Conservation (phyloP, 2,888 invertebrate genomes). For the Lissonota sp. region DNA sequence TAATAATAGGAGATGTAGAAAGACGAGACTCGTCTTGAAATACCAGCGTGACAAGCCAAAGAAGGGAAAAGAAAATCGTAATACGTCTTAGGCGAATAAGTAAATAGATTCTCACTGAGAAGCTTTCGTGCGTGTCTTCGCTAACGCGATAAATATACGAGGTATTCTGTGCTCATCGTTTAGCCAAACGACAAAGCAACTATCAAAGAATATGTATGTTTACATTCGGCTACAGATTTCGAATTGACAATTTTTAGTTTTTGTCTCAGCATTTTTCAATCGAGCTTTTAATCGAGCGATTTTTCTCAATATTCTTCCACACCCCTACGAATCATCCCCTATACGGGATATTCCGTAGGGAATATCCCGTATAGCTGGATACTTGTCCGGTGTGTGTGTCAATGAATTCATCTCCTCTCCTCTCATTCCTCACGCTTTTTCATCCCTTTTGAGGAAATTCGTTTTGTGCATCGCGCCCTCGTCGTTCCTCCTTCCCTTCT, state of each 20-base stretch:
- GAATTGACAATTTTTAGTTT: not conserved
- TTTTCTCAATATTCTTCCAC: no score
- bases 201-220: not conserved
- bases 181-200: not conserved
- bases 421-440: no score
- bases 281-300: no score
- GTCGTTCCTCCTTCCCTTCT: no score
- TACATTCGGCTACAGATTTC: not conserved
- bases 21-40: slow-evolving; percentile 28
- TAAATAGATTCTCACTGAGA: slow-evolving; percentile 8
- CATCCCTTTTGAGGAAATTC: no score
- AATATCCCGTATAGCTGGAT: not conserved
- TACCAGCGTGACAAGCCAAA: slow-evolving; percentile 10
- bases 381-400: slow-evolving; percentile 28
- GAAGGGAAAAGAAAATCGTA: slow-evolving; percentile 38
- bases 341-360: no score
- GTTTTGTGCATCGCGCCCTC: no score
- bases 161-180: not conserved
- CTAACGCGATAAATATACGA: slow-evolving; percentile 4
- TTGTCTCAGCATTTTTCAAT: no score
- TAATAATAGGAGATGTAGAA: slow-evolving; percentile 53
- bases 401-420: slow-evolving; percentile 62
- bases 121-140: slow-evolving; percentile 32
- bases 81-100: no score
- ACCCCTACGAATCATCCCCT: no score